Base-by-base conservation (phyloP, 2,888 invertebrate genomes). In the Marasmarcha lunaedactyla region DNA sequence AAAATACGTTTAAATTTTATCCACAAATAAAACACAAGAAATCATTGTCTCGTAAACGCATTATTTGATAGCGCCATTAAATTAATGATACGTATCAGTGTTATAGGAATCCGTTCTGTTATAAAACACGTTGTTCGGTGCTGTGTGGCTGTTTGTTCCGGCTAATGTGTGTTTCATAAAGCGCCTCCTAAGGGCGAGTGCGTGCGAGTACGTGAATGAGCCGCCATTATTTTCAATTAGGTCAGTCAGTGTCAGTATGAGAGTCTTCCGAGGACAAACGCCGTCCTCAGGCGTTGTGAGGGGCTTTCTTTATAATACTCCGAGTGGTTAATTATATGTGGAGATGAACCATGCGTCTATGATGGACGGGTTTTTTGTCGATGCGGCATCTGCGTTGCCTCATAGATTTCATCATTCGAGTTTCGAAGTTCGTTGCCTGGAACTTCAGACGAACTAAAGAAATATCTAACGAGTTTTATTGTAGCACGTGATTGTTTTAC, bases 211-310 rank as follows among this genome's bases (percentile, higher is more conserved):
- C 62, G 60, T 64, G 72, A 71, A 79, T 73, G 76, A 76, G 60
- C 69, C 63, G 61, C 71, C 66, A 79, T 83, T 81, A 83, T 79
- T 73, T 76, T 73, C 76, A 83, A 83, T 79, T 79, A 71, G 81
- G 81, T 79, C 79, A 83, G 70, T 57, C 69, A 59, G 67, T 68
- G 68, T 66, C 72, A 63, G 77, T 59, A 59, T 62, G 63, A 71
- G 64, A 69, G 55, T 64, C 61, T 74, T 71, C 69, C 59, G 65
- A 77, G 79, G 79, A 81, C 77, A 79, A 78, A 77, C 76, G 63
- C 47, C 54, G 58, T 70, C 76, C 72, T 73, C 74, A 78, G 70
- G 73, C 72, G 65, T 70, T 59, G 48, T 57, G 63, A 73, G 70
- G 69, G 70, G 64, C 70, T 78, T 78, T 79, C 74, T 72, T 79